A percentile compares a stretch with the other conserved stretches of the same genome.
These are phyloP conservation scores for Exocentrus adspersus DNA, from an alignment of 2,888 invertebrate species.

Conservation along the genomic window DNA sequence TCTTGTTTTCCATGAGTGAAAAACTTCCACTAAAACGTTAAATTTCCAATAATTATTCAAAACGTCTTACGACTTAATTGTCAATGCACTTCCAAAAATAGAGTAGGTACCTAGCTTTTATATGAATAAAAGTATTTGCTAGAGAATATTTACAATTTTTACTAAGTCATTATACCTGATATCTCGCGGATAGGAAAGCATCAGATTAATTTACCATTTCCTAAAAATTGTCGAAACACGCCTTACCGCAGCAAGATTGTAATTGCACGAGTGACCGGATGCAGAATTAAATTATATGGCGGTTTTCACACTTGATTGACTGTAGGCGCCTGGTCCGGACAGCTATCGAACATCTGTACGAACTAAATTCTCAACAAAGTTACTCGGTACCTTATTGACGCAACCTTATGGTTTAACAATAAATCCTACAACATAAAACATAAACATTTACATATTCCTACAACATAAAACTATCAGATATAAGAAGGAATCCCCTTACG, in stretches of 20 bases:
- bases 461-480: no score
- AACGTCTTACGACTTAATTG: no score
- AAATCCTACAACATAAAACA: neutral
- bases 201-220: constrained; percentile 11
- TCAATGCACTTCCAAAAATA: no score
- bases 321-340: constrained; percentile 16
- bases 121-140: no score
- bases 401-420: neutral
- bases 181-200: neutral
- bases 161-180: no score
- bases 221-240: constrained; percentile 6
- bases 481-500: no score
- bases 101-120: no score
- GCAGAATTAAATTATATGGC: constrained; percentile 24
- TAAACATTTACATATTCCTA: no score
- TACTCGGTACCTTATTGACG: neutral
- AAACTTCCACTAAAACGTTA: no score
- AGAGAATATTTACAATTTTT: no score
- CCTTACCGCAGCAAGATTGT: constrained; percentile 12
- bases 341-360: constrained; percentile 10
- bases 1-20: no score
- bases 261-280: constrained; percentile 23
- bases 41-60: no score
- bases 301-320: constrained; percentile 26
- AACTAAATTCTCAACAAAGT: constrained; percentile 3